These are phyloP conservation scores for Agriopis aurantiaria DNA, from an alignment of 2,888 invertebrate genomes.

Conservation along the genomic window DNA sequence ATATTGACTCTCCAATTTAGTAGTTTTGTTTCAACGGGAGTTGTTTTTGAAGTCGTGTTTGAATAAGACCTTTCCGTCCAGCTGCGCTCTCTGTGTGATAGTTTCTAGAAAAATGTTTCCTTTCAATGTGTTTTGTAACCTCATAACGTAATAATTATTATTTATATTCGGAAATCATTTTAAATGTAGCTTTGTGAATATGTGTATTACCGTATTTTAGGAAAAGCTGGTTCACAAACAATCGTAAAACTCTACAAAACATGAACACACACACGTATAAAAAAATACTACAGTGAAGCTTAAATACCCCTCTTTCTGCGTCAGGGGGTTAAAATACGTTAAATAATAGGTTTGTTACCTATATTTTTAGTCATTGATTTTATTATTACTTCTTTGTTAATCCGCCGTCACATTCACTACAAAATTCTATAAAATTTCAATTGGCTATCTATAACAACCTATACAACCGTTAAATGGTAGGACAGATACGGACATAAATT, in stretches of 20 bases:
- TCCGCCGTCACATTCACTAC: no score
- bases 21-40: slow-evolving; percentile 30
- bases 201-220: background rate
- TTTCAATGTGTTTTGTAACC: slow-evolving; percentile 6
- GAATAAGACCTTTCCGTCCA: slow-evolving; percentile 10
- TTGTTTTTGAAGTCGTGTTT: slow-evolving; percentile 17
- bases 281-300: no score
- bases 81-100: slow-evolving; percentile 6
- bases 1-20: slow-evolving; percentile 35
- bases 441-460: no score
- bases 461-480: no score
- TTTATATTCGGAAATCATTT: background rate
- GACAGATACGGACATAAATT: no score
- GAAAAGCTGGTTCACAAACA: background rate
- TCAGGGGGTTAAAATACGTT: no score
- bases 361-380: no score
- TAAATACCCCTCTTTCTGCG: no score
- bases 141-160: background rate
- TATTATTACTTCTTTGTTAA: no score
- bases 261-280: background rate
- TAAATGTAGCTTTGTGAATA: background rate
- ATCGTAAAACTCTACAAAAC: background rate
- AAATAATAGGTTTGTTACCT: no score
- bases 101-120: slow-evolving; percentile 5
- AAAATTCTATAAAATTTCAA: no score